Conservation (phyloP, 2,113 vertebrate genomes). For the Bubo scandiacus region DNA sequence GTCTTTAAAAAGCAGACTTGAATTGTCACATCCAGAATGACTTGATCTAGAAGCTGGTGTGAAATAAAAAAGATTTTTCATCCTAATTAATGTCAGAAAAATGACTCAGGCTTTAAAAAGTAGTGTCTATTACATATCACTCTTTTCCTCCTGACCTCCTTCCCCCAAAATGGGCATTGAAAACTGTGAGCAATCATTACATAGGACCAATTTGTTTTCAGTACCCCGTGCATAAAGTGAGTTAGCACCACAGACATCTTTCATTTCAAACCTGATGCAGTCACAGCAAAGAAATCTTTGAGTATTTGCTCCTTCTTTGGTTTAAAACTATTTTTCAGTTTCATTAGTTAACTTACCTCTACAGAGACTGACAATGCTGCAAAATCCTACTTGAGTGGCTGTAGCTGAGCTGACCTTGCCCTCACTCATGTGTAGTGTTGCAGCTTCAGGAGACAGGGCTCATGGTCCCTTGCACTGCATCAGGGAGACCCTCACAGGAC, state of each 20-base stretch:
- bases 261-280: not conserved
- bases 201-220: not conserved
- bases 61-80: not conserved
- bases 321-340: not conserved
- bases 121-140: not conserved
- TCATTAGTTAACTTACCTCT: not conserved
- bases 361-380: not conserved
- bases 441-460: not conserved
- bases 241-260: fast-evolving
- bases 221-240: not conserved
- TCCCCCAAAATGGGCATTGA: not conserved
- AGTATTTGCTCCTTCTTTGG: not conserved
- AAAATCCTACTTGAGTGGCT: not conserved
- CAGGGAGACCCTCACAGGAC: not conserved
- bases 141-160: not conserved
- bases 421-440: fast-evolving
- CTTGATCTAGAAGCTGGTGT: not conserved
- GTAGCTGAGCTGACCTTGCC: not conserved
- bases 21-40: not conserved
- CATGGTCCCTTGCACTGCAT: not conserved
- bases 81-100: not conserved
- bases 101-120: not conserved
- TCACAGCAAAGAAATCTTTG: not conserved
- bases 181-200: not conserved
- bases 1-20: not conserved